Conservation (phyloP, 2,797 vertebrate genomes). For the Myotis daubentonii region DNA sequence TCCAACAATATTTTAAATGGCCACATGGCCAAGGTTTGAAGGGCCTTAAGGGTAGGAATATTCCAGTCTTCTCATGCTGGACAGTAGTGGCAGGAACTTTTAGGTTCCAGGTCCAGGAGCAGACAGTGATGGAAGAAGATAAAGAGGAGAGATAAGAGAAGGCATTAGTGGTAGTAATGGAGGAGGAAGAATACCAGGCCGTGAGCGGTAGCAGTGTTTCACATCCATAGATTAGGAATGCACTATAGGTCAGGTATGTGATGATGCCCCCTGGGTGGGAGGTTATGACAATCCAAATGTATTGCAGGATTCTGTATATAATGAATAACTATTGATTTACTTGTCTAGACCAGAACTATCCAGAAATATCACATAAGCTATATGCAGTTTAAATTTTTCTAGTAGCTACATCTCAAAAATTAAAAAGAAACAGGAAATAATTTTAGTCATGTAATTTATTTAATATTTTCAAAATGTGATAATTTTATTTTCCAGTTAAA, state of each 20-base stretch:
- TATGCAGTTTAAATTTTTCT: not conserved
- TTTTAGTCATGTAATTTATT: not conserved
- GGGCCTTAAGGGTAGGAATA: too few relatives aligned
- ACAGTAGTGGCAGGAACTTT: not conserved
- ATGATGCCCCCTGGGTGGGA: not conserved
- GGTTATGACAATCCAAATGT: not conserved
- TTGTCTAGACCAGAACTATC: not conserved
- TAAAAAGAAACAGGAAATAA: slow-evolving; percentile 7
- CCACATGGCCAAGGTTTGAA: not conserved
- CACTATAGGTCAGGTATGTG: not conserved
- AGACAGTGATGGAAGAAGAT: not conserved
- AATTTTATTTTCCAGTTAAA: not conserved
- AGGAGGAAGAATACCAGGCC: not conserved
- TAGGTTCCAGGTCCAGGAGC: not conserved
- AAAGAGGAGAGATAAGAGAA: not conserved
- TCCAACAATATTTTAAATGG: not conserved
- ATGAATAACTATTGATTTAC: slow-evolving; percentile 16
- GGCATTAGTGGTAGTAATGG: not conserved
- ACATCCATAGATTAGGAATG: not conserved
- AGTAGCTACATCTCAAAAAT: not conserved
- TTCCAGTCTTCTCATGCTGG: not conserved
- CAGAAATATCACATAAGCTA: not conserved
- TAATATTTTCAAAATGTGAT: not conserved
- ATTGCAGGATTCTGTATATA: not conserved
- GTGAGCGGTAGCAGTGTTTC: not conserved